These are phyloP conservation scores for Drosophila ezoana DNA, from an alignment of 2,888 invertebrate genomes.

Conservation along the genomic window DNA sequence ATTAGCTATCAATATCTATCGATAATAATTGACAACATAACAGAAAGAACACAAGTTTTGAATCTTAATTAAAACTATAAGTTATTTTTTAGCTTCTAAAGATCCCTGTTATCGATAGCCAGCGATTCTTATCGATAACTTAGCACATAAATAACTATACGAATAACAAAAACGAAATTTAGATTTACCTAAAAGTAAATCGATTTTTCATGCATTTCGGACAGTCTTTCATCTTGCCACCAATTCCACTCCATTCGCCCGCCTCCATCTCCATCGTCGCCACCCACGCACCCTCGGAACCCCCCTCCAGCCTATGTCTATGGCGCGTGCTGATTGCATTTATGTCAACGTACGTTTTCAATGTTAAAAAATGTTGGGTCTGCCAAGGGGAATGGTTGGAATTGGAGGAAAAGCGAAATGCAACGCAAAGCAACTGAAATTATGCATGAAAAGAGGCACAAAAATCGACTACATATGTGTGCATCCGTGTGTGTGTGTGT, in stretches of 20 bases:
- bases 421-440: slow-evolving; percentile 51
- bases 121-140: background rate
- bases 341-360: slow-evolving; percentile 82
- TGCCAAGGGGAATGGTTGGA: slow-evolving; percentile 1
- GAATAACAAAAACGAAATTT: too few relatives aligned
- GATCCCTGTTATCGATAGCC: background rate
- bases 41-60: too few relatives aligned
- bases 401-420: slow-evolving; percentile 31
- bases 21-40: too few relatives aligned
- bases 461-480: slow-evolving; percentile 33
- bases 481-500: slow-evolving; percentile 11
- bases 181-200: background rate
- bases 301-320: slow-evolving; percentile 10
- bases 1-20: too few relatives aligned
- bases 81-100: too few relatives aligned
- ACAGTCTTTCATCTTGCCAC: background rate
- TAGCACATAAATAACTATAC: too few relatives aligned
- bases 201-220: background rate
- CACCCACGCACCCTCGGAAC: too few relatives aligned
- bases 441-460: slow-evolving; percentile 66
- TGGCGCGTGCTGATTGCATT: slow-evolving; percentile 77
- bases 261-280: too few relatives aligned
- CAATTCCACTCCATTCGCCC: background rate
- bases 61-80: too few relatives aligned
- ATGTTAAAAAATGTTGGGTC: slow-evolving; percentile 66